Base-by-base conservation (phyloP, 2,888 invertebrate genomes). In the Allacma fusca region DNA sequence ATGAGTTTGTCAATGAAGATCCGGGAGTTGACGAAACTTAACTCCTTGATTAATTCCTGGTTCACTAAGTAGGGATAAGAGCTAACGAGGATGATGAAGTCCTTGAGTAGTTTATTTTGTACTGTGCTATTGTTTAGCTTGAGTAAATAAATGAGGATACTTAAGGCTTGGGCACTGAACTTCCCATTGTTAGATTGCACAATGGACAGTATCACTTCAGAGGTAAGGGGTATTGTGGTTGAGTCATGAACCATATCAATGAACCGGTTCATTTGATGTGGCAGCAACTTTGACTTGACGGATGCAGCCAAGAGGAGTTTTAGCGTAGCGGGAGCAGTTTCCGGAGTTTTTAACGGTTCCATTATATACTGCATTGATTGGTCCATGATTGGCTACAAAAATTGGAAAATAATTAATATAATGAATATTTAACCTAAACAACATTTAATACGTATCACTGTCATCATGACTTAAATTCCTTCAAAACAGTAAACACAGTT, bases 1-100 rank as follows among this genome's bases (percentile, higher is more conserved):
- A 77, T 77, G 0, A 77, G 50, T n/a, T 77, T 77, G 29, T 77
- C 77, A 23, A 77, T 77, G 34, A 77, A 77, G 26, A 77, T 72
- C 16, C 77, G 28, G 12, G 77, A 77, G 57, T 77, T 77, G 29
- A 77, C 77, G 65, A 77, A 77, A 34, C 72, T 72, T 7, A 77
- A 43, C 29, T 77, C 77, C 57, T 77, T 77, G 21, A 77, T 77
- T 26, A 77, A 62, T 50, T 77, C 77, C 50, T 77, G 77, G 64
- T 71, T 77, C 16, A 77, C 77, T 28, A 77, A 43, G 23, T 77
- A 77, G 13, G 77, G 77, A 23, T 77, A 72, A 0, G 71, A 24
- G n/a, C 65, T 65, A 64, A 77, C 77, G 19, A 77, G 72, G 24
- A 29, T 34, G 5, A 72, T 44, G 1, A 77, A 70, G 21, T 77